Base-by-base conservation (phyloP, 2,888 invertebrate genomes). In the Aphidius colemani region DNA sequence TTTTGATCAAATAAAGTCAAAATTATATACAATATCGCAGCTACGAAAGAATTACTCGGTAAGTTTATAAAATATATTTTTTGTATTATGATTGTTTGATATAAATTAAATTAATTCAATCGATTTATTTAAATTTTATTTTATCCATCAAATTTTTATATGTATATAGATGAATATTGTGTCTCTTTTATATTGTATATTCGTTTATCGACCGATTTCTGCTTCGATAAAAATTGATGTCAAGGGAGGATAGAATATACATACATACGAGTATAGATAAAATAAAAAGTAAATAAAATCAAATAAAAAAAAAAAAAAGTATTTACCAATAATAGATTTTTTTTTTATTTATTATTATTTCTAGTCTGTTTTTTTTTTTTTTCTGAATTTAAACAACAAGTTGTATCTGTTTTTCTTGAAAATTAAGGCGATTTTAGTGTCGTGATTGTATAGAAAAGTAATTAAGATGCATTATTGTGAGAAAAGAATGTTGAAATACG, bases 211-310 rank as follows among this genome's bases (percentile, higher is more conserved):
- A 61, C 56, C 46, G 43, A 56, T 59, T 64, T 62, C 51, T 56
- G 9, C 56, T 46, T 50, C 51, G 53, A 64, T 64, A 59, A 64
- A 66, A 66, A 64, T 64, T 62, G 61, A 64, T 64, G 64, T 62
- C 59, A 53, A 66, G 53, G 56, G 48, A 41, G 46, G 56, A 51
- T 44, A 18, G 56, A n/a, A 30, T 43, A 51, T 7, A 48, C 7
- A 30, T 5, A 30, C 5, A 30, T 30, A 30, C 5, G 30, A 30
- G 30, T 30, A 5, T 30, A 30, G 5, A 30, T 30, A 30, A 30
- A 30, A 30, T 30, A 30, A 30, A 30, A 30, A 30, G 5, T 30
- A 30, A 30, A 30, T 30, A 30, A 53, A 46, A 49, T 18, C 7
- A 41, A n/a, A 39, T 7, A 43, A 53, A 11, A 53, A 7, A 53